Conservation (phyloP, 1,140 invertebrate genomes). For the Galleria mellonella region DNA sequence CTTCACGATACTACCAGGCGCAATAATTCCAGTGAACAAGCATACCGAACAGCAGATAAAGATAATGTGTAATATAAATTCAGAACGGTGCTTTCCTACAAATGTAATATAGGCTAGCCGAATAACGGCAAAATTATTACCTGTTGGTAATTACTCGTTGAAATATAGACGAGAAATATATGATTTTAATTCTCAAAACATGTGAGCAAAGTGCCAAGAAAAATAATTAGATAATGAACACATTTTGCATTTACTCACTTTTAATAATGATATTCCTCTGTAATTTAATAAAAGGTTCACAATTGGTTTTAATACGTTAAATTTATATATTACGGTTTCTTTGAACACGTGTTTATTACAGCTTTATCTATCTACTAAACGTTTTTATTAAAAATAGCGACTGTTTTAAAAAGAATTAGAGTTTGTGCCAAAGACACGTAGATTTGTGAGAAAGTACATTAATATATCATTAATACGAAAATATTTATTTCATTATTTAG, state of each 20-base stretch:
- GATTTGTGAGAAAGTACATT: no score
- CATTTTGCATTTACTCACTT: no score
- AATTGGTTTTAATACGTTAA: neutral
- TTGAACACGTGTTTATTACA: no score
- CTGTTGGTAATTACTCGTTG: slow-evolving; percentile 27
- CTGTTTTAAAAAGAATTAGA: no score
- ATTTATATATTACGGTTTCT: no score
- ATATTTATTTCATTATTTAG: no score
- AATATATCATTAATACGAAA: no score
- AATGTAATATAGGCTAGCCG: slow-evolving; percentile 30
- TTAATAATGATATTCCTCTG: no score
- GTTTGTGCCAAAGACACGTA: no score
- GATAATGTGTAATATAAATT: slow-evolving; percentile 52
- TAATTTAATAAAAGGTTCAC: no score
- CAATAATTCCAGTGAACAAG: slow-evolving; percentile 21
- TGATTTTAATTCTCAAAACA: neutral
- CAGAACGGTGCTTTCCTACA: slow-evolving; percentile 36
- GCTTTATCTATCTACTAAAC: no score
- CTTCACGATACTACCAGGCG: slow-evolving; percentile 36
- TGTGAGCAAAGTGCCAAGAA: neutral
- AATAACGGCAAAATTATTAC: slow-evolving; percentile 29
- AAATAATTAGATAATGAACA: neutral
- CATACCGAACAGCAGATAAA: slow-evolving; percentile 23
- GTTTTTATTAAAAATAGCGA: no score
- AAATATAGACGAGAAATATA: neutral